Conservation (phyloP, 2,888 invertebrate genomes). For the Mactromeris polynyma region DNA sequence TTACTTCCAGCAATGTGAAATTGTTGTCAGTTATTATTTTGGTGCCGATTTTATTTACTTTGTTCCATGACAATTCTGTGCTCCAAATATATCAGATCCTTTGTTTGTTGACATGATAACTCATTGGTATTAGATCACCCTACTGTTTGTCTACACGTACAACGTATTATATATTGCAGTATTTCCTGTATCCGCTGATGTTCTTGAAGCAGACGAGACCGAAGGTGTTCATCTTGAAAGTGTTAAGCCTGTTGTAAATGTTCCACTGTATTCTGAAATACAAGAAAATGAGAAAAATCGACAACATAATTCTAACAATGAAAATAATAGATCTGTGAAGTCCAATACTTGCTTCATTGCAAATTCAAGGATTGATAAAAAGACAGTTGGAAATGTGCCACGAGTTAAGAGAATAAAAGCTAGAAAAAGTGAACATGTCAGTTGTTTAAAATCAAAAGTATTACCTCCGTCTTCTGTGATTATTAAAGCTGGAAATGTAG, state of each 20-base stretch:
- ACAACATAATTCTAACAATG: background rate
- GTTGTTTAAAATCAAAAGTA: background rate
- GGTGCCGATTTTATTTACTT: too few relatives aligned
- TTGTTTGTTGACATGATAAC: too few relatives aligned
- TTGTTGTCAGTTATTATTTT: too few relatives aligned
- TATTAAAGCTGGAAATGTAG: background rate
- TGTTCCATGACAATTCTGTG: too few relatives aligned
- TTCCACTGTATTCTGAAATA: background rate
- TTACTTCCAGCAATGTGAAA: too few relatives aligned
- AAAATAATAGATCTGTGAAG: background rate
- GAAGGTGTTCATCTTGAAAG: background rate
- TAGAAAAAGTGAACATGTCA: background rate
- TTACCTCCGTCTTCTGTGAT: background rate
- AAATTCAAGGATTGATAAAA: background rate
- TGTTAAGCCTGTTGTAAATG: slow-evolving; percentile 13
- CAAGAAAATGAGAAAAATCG: background rate
- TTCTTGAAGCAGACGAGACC: background rate
- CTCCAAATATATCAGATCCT: too few relatives aligned
- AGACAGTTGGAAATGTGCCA: slow-evolving; percentile 8
- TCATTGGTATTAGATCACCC: too few relatives aligned
- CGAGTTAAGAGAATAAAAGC: background rate
- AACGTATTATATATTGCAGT: slow-evolving; percentile 27
- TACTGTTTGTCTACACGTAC: background rate
- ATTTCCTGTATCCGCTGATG: slow-evolving; percentile 15
- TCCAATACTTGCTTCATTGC: background rate